Evolutionary conservation across 2,888 invertebrate species (phyloP), one percentile per base, ranked within the genome.

Genomic region (Torymus auratus): DNA sequence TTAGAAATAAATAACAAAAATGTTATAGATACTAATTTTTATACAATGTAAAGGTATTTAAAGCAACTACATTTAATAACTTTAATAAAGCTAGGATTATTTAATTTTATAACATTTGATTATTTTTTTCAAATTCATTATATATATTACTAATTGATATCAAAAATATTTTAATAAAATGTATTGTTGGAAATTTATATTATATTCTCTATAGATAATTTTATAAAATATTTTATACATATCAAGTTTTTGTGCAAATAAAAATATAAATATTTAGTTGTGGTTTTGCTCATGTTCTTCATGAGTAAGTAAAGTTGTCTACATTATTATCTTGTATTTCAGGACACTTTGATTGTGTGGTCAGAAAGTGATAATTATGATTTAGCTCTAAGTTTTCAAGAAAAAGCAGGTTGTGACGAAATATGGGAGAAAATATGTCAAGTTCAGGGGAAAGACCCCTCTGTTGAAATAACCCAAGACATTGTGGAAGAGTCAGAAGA

Each of bases 391-490:
- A 99, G 99, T 93, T 99, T 99, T 93, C 99, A 99, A 94, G 99
- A 99, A 92, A 99, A 99, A 92, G 97, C 97, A 83, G 99, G 99
- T 89, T 99, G 99, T 93, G 99, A 99, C 94, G 99, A 99, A 92
- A 99, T 99, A 88, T 99, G 99, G 99, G 99, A 99, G 90, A 99
- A 99, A 92, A 99, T 99, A 89, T 99, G 99, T 92, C 91, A 96
- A 95, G 97, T 99, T 58, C 99, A 99, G 94, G 99, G 99, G 56
- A 98, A 98, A 91, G 99, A 99, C 93, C 99, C 99, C 60, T 98
- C 98, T 41, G 98, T 99, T 82, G 98, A 99, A 91, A 97, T 99
- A 83, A 99, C 99, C 70, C 99, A 99, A 91, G 98, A 98, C 86
- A 96, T 98, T 86, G 97, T 98, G 4, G 98, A 98, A 91, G 98